A percentile compares a stretch with the other conserved stretches of the same genome.
Conservation (phyloP, 1,140 invertebrate genomes). For the Aphaenogaster floridana region DNA sequence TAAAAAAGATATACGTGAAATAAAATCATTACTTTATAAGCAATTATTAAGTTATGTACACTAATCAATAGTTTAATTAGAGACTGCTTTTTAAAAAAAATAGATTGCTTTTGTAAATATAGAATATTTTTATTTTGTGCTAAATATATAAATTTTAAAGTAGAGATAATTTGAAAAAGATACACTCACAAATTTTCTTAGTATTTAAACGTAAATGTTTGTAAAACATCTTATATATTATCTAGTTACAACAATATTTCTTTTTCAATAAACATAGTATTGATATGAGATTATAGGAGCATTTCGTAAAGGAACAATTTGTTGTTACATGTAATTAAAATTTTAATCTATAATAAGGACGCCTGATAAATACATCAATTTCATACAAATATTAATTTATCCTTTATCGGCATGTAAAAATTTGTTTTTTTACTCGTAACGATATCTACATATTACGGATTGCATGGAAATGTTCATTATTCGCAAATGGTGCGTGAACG, state of each 20-base stretch:
- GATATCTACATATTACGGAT: constrained; percentile 11
- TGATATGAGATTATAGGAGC: not conserved
- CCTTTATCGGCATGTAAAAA: not conserved
- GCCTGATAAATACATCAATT: not conserved
- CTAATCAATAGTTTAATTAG: not conserved
- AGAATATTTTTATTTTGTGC: not conserved
- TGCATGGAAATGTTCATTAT: constrained; percentile 39
- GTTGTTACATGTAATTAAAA: not conserved
- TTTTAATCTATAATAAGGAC: not conserved
- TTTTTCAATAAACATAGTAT: not conserved
- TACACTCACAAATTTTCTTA: not conserved
- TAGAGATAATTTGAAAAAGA: not conserved
- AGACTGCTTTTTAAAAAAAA: not conserved
- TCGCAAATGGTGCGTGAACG: constrained; percentile 17
- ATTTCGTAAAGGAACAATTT: not conserved
- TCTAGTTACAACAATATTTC: not conserved
- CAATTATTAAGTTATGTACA: not conserved
- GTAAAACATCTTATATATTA: not conserved
- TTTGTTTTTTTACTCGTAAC: constrained; percentile 24
- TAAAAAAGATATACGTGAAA: not conserved
- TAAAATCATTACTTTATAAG: not conserved
- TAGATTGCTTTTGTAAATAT: not conserved
- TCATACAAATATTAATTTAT: constrained; percentile 19
- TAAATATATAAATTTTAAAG: not conserved
- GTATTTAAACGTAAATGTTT: not conserved